Evolutionary conservation across 2,113 vertebrate genomes (phyloP).

Genomic region (Haemorhous mexicanus): DNA sequence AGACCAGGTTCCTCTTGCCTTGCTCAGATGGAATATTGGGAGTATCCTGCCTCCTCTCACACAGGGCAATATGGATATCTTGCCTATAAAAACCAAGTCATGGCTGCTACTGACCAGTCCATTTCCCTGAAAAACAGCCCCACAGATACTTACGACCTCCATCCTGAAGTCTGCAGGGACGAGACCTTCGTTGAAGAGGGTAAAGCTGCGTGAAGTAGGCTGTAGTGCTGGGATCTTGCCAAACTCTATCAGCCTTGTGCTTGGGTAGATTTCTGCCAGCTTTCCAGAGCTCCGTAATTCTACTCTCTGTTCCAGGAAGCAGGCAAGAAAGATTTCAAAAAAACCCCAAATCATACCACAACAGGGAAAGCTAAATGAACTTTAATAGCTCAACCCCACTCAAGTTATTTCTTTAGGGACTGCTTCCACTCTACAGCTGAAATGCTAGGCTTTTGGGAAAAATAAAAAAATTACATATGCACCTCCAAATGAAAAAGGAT

Average conservation of each 20-base stretch:
- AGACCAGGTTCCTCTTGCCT: background rate
- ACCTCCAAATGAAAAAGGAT: background rate
- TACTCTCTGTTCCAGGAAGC: constrained; percentile 64
- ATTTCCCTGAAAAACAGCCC: background rate
- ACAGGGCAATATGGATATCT: too few relatives aligned
- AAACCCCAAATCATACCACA: background rate
- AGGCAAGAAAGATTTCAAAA: background rate
- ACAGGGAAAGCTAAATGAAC: background rate
- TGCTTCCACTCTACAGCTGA: background rate
- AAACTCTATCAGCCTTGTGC: constrained; percentile 73
- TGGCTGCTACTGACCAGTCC: background rate
- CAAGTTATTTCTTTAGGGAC: background rate
- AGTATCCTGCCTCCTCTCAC: too few relatives aligned
- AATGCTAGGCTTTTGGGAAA: background rate
- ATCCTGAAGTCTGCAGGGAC: constrained; percentile 76
- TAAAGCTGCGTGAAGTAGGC: constrained; percentile 67
- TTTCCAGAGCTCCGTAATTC: constrained; percentile 71
- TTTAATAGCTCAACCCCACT: background rate
- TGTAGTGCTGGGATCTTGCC: constrained; percentile 78
- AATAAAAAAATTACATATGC: background rate
- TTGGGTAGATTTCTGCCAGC: constrained; percentile 59
- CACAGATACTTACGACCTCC: constrained; percentile 72
- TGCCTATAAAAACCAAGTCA: background rate
- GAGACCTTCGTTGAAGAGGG: constrained; percentile 72
- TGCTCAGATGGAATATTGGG: background rate